Evolutionary conservation across 1,140 invertebrate species (phyloP).

Genomic region (Pseudomyrmex pallidus): DNA sequence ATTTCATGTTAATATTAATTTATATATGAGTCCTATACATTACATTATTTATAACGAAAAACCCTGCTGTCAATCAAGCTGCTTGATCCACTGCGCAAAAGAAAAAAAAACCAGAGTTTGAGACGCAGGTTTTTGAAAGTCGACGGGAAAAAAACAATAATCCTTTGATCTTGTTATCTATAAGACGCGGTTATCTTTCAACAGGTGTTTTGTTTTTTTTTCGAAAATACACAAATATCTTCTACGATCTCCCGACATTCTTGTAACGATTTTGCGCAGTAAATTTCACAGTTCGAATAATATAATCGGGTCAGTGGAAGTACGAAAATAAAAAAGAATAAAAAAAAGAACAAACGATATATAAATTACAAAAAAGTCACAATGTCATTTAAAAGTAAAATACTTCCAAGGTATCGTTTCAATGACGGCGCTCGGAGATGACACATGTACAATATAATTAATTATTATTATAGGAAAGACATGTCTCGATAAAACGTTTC

Average conservation of each 20-base stretch:
- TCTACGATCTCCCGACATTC: not conserved
- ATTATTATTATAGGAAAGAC: conserved; percentile 78
- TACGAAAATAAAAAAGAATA: conserved; percentile 52
- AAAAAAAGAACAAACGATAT: conserved; percentile 43
- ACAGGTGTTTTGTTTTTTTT: not conserved
- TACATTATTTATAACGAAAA: conserved; percentile 52
- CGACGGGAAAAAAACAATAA: conserved; percentile 14
- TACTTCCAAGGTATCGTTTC: conserved; percentile 61
- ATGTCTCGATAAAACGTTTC: conserved; percentile 69
- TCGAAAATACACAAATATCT: conserved; percentile 13
- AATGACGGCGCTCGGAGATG: conserved; percentile 64
- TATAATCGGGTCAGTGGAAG: not conserved
- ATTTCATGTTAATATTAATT: conserved; percentile 73
- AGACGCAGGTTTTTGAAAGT: not conserved
- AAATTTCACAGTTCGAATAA: conserved; percentile 16
- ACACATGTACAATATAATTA: conserved; percentile 71
- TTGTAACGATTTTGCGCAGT: not conserved
- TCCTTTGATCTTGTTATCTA: not conserved
- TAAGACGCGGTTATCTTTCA: not conserved
- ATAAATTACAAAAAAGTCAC: conserved; percentile 25
- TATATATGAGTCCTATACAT: conserved; percentile 71
- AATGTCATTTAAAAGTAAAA: conserved; percentile 63
- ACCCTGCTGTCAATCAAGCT: conserved; percentile 7
- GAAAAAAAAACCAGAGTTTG: not conserved
- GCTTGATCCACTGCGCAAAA: conserved; percentile 50